phyloP scores from a whole-genome alignment of 2,797 vertebrate species.

The Lemur catta region DNA sequence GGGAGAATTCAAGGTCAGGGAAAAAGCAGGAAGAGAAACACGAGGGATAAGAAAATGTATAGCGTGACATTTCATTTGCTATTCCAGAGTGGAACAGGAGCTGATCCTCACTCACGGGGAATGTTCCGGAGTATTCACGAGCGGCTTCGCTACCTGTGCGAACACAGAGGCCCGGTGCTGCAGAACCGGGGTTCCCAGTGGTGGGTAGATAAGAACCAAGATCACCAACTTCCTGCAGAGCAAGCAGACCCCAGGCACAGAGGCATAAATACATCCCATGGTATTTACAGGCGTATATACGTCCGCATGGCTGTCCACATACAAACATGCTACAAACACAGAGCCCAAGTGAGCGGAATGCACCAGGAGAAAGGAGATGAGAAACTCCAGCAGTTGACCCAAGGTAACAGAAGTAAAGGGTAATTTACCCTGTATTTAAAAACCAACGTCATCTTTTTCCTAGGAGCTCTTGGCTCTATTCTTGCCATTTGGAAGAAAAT shows the following conservation, averaged over 20 bases:
- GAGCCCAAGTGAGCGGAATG: not conserved
- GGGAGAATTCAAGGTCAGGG: accelerated
- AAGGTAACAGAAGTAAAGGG: constrained; percentile 68
- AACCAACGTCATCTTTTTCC: constrained; percentile 78
- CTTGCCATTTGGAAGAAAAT: constrained; percentile 81
- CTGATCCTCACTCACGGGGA: constrained; percentile 67
- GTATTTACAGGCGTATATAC: not conserved
- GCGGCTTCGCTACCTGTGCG: constrained; percentile 56
- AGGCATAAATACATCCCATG: constrained; percentile 59
- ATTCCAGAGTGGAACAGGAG: constrained; percentile 66
- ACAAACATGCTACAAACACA: not conserved
- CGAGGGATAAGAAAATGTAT: constrained; percentile 66
- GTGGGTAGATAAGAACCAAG: constrained; percentile 55
- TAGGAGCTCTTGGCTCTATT: constrained; percentile 78
- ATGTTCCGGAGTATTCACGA: constrained; percentile 62
- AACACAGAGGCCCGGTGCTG: constrained; percentile 51
- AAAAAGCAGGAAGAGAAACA: constrained; percentile 49
- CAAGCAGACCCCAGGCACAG: not conserved
- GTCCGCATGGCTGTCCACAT: not conserved
- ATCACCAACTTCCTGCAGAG: not conserved
- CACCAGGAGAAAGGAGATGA: not conserved
- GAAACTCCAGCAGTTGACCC: constrained; percentile 65
- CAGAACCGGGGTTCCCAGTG: constrained; percentile 37
- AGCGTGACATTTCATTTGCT: constrained; percentile 64
- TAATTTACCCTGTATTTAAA: constrained; percentile 80